Base-by-base conservation (phyloP, 2,888 invertebrate genomes). In the Eupithecia insigniata region DNA sequence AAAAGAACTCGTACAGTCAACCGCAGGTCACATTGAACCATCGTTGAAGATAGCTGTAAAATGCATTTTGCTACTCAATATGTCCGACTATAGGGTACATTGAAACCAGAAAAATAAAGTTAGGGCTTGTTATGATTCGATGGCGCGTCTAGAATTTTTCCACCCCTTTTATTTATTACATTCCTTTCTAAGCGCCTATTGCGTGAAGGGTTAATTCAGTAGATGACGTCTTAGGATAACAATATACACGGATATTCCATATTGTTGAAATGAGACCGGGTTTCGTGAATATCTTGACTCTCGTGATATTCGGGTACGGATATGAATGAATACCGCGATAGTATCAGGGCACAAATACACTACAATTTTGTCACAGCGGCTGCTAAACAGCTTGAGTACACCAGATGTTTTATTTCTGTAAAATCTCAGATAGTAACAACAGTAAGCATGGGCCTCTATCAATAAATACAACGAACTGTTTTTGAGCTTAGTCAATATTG, bases 291-390 rank as follows among this genome's bases (percentile, higher is more conserved):
- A 18, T 62, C n/a, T 8, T 66, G 46, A 51, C 67, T 69, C 61
- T 69, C 64, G 30, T 51, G 39, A 69, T 67, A 74, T 65, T 68
- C 30, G 64, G 71, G 67, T 67, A 32, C 69, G 71, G 69, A 71
- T 71, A 71, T 74, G 62, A 74, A 71, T 71, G 71, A 69, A 69
- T 67, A 69, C 64, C 43, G 51, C 30, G 58, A 69, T 74, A 69
- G n/a, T 36, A 69, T 70, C 67, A 43, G 58, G 36, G 32, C 51
- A 67, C 62, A 36, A 34, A 70, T 71, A 71, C 43, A 66, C 32
- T 60, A 39, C 36, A 68, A 68, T 67, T 66, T 55, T 58, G 58
- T 16, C 55, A 74, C 71, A 71, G 73, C 14, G 16, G n/a, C 34
- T 2, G 7, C 1, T 16, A 66, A 55, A 69, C 18, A 71, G 67